A percentile compares a stretch with the other conserved stretches of the same genome.
These are phyloP conservation scores for Musca vetustissima DNA, from an alignment of 1,140 invertebrate species.

Conservation along the genomic window DNA sequence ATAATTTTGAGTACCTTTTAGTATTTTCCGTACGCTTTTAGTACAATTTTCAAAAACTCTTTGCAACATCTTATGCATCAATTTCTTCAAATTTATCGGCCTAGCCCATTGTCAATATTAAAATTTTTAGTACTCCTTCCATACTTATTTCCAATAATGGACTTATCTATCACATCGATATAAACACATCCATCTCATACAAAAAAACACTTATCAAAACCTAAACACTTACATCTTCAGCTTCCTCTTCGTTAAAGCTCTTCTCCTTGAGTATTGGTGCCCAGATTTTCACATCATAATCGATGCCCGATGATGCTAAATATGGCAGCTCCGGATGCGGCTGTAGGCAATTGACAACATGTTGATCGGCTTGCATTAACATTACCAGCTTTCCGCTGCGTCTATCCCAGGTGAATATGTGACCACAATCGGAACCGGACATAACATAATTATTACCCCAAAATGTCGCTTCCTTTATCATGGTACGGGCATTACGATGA, in stretches of 20 bases:
- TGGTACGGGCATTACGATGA: constrained; percentile 82
- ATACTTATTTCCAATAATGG: too few species aligned
- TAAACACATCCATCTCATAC: too few species aligned
- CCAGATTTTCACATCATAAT: constrained; percentile 89
- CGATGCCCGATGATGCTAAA: constrained; percentile 85
- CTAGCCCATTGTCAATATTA: too few species aligned
- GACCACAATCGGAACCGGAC: constrained; percentile 86
- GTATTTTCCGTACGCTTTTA: too few species aligned
- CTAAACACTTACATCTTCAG: constrained; percentile 71
- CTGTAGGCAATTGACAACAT: constrained; percentile 86
- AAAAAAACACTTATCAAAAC: too few species aligned
- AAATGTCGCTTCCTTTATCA: constrained; percentile 90
- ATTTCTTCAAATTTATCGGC: too few species aligned
- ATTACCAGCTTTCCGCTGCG: constrained; percentile 70
- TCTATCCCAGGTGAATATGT: constrained; percentile 73
- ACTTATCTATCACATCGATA: too few species aligned
- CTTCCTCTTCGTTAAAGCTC: constrained; percentile 67
- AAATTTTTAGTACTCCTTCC: too few species aligned
- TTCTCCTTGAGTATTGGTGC: constrained; percentile 66
- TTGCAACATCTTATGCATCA: too few species aligned
- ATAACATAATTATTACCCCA: constrained; percentile 83
- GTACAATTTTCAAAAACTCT: too few species aligned
- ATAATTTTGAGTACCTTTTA: too few species aligned
- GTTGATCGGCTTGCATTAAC: constrained; percentile 79
- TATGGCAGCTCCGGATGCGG: constrained; percentile 82